Evolutionary conservation across 1,140 invertebrate species (phyloP), one percentile per base, ranked within the genome.

Genomic region (Agrilus planipennis): DNA sequence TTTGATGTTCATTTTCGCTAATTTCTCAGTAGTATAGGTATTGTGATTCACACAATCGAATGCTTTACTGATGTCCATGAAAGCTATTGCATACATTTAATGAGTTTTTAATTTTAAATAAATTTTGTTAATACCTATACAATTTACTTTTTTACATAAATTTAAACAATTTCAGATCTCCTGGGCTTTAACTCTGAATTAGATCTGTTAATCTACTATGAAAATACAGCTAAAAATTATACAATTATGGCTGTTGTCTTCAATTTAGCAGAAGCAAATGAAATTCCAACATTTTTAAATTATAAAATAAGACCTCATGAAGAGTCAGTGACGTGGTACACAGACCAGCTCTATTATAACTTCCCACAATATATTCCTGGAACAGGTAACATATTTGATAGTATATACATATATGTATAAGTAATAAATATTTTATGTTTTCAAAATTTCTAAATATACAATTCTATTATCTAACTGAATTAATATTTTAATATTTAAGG

Each of bases 161-260:
- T 38, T 42, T 14, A 19, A 14, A 21, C 28, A 38, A 18, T 44
- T 53, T 7, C 29, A 56, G 55, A 45, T 36, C 41, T 53, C 29
- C 19, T 39, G 19, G 34, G 38, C 4, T 58, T 56, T 41, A 15
- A 15, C n/a, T 44, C 21, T 15, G 44, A 49, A 39, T 21, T 44
- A 15, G 34, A 41, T 15, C 25, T 59, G 15, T 21, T 51, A 16
- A 23, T 44, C 16, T 35, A 46, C 25, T 57, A 54, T 34, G 17
- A 37, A 2, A 45, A 44, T 34, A 30, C 28, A 16, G 38, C 5
- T 14, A 6, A 21, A 18, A 47, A 50, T 29, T 30, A 30, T 11
- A 44, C 50, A 19, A 21, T 43, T 14, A 45, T 53, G 30, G 52
- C 46, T 6, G 44, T 60, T 12, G 41, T 60, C 21, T 57, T 61